These are phyloP conservation scores for Drosophila algonquin DNA, from an alignment of 2,888 invertebrate species.

Conservation along the genomic window DNA sequence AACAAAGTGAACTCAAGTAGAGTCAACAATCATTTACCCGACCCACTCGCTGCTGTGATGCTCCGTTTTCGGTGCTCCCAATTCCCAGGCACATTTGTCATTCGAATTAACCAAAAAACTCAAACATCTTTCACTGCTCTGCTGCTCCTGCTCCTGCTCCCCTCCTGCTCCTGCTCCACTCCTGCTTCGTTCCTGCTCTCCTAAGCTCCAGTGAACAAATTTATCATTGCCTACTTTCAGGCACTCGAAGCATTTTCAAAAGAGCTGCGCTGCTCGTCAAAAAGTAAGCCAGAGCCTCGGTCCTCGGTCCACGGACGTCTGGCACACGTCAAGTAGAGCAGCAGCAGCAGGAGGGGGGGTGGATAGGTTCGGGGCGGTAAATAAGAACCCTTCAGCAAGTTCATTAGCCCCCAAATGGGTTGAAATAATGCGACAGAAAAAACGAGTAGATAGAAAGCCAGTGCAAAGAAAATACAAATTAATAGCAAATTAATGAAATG, in stretches of 20 bases:
- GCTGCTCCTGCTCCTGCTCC: neutral
- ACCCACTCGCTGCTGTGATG: constrained; percentile 12
- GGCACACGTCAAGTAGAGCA: constrained; percentile 35
- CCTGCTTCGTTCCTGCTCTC: no score
- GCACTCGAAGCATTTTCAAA: constrained; percentile 47
- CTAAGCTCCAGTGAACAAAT: constrained; percentile 53
- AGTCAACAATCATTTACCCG: constrained; percentile 39
- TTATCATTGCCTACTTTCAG: constrained; percentile 64
- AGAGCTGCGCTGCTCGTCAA: constrained; percentile 53
- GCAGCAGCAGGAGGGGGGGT: constrained; percentile 1
- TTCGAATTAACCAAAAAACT: constrained; percentile 46
- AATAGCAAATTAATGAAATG: constrained; percentile 79
- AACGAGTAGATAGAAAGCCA: constrained; percentile 60
- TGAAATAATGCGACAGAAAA: constrained; percentile 74
- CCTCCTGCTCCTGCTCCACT: neutral
- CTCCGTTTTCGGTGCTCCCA: neutral
- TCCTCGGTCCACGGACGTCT: constrained; percentile 24
- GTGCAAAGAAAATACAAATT: constrained; percentile 77
- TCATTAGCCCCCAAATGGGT: constrained; percentile 78
- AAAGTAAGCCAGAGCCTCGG: constrained; percentile 62
- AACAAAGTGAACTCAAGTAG: constrained; percentile 41
- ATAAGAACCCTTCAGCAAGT: constrained; percentile 58
- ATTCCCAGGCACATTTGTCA: constrained; percentile 40
- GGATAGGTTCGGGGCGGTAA: constrained; percentile 9
- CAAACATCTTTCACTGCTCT: constrained; percentile 33